Evolutionary conservation across 2,888 invertebrate genomes (phyloP).

Genomic region (Calliscelio sp.): DNA sequence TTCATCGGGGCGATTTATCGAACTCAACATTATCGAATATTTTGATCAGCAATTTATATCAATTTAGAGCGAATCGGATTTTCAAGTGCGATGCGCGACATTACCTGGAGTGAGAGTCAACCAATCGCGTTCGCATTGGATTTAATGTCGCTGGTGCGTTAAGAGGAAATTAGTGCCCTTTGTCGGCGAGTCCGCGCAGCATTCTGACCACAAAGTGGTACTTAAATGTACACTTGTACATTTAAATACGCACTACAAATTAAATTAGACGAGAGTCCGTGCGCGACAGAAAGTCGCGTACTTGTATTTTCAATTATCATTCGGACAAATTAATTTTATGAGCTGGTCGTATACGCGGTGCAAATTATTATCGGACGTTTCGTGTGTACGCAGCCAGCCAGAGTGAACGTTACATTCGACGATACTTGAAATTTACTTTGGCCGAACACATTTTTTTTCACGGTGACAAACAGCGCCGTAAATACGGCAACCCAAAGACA

Average conservation of each 20-base stretch:
- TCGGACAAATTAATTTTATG: constrained; percentile 54
- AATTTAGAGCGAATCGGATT: constrained; percentile 42
- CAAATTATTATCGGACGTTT: constrained; percentile 30
- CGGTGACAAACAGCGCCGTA: constrained; percentile 17
- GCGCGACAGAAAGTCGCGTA: constrained; percentile 42
- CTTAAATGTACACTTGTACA: constrained; percentile 63
- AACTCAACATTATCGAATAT: constrained; percentile 54
- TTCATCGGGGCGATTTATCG: constrained; percentile 58
- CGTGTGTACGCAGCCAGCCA: too few relatives aligned
- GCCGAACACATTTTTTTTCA: constrained; percentile 1
- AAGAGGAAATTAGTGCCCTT: constrained; percentile 71
- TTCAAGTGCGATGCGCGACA: constrained; percentile 45
- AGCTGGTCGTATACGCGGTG: constrained; percentile 23
- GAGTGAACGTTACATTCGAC: neutral
- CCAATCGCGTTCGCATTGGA: constrained; percentile 58
- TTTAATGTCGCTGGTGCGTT: constrained; percentile 68
- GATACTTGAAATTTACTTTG: constrained; percentile 8
- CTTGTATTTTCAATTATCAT: constrained; percentile 60
- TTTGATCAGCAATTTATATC: constrained; percentile 67
- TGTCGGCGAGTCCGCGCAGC: constrained; percentile 62
- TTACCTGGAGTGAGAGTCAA: constrained; percentile 45
- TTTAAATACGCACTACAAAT: constrained; percentile 62
- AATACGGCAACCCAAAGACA: constrained; percentile 11
- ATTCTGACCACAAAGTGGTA: constrained; percentile 66
- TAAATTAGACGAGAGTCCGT: constrained; percentile 58